A percentile compares a stretch with the other conserved stretches of the same genome.
phyloP scores from a whole-genome alignment of 2,113 vertebrate species.

The Osmerus mordax region DNA sequence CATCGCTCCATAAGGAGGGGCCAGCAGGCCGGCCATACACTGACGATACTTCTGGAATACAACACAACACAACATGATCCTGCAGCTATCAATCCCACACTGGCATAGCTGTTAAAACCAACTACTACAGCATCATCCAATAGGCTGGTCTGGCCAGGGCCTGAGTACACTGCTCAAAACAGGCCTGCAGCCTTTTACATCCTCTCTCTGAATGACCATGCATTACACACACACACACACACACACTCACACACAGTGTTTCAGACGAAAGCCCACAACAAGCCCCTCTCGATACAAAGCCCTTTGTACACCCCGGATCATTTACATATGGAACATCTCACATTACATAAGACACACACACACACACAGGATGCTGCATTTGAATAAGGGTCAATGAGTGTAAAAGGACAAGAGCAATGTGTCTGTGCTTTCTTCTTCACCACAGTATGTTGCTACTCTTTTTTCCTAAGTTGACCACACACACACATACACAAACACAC shows the following conservation, averaged over 20 bases:
- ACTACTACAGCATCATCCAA: too few species aligned
- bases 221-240: not conserved
- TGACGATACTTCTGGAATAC: slow-evolving; percentile 93
- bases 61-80: slow-evolving; percentile 5
- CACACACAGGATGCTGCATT: slow-evolving; percentile 27
- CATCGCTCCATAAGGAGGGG: slow-evolving; percentile 98
- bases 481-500: not conserved
- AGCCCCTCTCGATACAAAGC: slow-evolving; percentile 55
- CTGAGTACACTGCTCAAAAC: too few species aligned
- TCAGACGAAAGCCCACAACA: not conserved
- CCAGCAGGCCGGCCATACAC: slow-evolving; percentile 93
- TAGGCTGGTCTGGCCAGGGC: too few species aligned
- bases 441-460: not conserved
- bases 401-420: slow-evolving; percentile 14
- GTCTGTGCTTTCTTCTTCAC: slow-evolving; percentile 18
- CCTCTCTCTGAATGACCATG: too few species aligned
- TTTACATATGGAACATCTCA: slow-evolving; percentile 63
- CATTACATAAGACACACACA: slow-evolving; percentile 48
- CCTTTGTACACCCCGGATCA: slow-evolving; percentile 59
- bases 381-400: slow-evolving; percentile 25
- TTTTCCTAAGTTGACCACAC: not conserved
- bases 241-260: slow-evolving; percentile 6
- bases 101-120: too few species aligned
- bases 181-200: too few species aligned
- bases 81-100: not conserved